Conservation (phyloP, 2,888 invertebrate genomes). For the Leistus spinibarbis region DNA sequence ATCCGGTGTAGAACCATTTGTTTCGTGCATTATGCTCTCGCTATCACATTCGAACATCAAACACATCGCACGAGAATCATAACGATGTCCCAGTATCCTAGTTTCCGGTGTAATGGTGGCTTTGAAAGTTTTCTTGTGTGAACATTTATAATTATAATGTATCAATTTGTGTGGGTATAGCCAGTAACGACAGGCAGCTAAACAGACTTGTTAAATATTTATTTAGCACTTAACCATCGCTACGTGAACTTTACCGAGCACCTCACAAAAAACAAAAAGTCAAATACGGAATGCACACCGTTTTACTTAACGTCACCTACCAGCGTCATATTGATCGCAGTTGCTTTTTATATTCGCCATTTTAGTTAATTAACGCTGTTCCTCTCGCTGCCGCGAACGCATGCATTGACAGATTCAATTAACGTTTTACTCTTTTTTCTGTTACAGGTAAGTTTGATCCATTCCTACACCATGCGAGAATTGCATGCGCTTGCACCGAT, state of each 20-base stretch:
- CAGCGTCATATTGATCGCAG: constrained; percentile 14
- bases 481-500: neutral
- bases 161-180: neutral
- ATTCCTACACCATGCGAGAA: neutral
- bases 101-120: neutral
- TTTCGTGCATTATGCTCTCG: neutral
- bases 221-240: constrained; percentile 12
- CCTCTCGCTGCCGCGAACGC: constrained; percentile 3
- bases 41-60: neutral
- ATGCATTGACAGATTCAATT: constrained; percentile 39
- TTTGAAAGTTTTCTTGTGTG: neutral
- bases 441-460: constrained; percentile 31
- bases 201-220: constrained; percentile 12
- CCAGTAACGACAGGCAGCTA: neutral
- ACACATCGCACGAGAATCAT: neutral
- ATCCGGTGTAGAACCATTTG: neutral
- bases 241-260: constrained; percentile 1
- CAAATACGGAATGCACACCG: neutral
- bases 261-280: neutral
- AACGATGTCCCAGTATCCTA: too few relatives aligned
- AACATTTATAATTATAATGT: neutral
- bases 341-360: constrained; percentile 16
- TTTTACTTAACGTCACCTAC: constrained; percentile 9
- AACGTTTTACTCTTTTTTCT: constrained; percentile 25
- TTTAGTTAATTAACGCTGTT: constrained; percentile 35